These are phyloP conservation scores for Ammospiza nelsoni DNA, from an alignment of 2,113 vertebrate species.

Conservation along the genomic window DNA sequence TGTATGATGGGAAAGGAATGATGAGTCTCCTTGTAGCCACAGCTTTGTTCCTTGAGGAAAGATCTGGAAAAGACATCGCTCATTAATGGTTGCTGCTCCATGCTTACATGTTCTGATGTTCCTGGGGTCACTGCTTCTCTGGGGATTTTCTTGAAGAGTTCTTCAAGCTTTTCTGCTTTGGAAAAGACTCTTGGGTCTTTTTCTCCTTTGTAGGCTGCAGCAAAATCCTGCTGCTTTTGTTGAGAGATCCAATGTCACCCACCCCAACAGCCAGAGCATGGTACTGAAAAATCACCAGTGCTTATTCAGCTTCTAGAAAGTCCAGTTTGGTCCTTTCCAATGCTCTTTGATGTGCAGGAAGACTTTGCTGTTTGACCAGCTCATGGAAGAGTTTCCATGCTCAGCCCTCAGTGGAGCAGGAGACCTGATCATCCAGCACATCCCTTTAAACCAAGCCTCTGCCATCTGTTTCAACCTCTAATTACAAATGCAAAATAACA, in stretches of 20 bases:
- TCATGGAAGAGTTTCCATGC: neutral
- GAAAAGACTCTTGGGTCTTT: neutral
- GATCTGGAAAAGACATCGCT: neutral
- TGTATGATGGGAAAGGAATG: neutral
- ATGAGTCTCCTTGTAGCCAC: neutral
- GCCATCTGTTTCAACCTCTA: conserved; percentile 72
- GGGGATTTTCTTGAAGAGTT: neutral
- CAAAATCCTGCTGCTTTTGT: neutral
- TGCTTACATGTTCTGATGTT: fast-evolving
- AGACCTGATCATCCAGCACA: neutral
- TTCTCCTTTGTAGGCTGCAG: neutral
- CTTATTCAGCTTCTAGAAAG: neutral
- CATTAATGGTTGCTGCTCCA: neutral
- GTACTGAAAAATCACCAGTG: neutral
- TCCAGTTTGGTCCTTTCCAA: neutral
- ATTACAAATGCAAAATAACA: conserved; percentile 75
- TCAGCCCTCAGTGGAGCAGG: neutral
- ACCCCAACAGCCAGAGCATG: neutral
- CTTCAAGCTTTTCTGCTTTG: neutral
- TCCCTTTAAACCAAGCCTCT: conserved; percentile 45
- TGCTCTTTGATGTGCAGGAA: neutral
- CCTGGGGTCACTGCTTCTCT: neutral
- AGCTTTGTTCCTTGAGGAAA: neutral
- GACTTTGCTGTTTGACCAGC: neutral
- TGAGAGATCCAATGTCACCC: fast-evolving